Conservation (phyloP, 1,140 invertebrate genomes). For the Pissodes strobi region DNA sequence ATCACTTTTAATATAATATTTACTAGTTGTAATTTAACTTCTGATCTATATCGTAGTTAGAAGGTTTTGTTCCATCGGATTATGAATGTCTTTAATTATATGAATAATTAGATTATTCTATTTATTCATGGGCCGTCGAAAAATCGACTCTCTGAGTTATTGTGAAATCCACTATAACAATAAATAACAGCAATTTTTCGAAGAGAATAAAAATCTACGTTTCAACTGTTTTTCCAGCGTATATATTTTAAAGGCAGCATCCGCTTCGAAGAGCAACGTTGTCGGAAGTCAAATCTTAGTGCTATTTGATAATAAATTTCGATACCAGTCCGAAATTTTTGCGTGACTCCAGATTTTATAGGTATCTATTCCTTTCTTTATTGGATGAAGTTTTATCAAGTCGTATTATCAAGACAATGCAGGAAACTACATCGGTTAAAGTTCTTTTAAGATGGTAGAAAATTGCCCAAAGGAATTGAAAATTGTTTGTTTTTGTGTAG, state of each 20-base stretch:
- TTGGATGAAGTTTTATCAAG: conserved; percentile 22
- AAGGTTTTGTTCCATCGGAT: too few relatives aligned
- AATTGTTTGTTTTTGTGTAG: conserved; percentile 9
- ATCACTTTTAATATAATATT: too few relatives aligned
- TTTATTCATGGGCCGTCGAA: too few relatives aligned
- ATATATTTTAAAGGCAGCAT: background rate
- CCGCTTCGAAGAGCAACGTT: background rate
- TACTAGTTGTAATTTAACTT: too few relatives aligned
- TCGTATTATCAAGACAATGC: conserved; percentile 5
- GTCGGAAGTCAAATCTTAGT: background rate
- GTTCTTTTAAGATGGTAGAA: conserved; percentile 2
- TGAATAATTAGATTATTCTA: too few relatives aligned
- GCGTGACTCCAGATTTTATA: conserved; percentile 16
- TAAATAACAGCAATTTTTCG: too few relatives aligned
- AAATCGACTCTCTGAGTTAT: too few relatives aligned
- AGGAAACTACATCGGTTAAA: background rate
- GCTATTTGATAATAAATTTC: background rate
- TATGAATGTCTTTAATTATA: too few relatives aligned
- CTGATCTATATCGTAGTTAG: too few relatives aligned
- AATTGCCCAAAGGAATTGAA: conserved; percentile 6
- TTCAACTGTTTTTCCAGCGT: too few relatives aligned
- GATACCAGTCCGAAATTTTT: conserved; percentile 11
- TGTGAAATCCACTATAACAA: too few relatives aligned
- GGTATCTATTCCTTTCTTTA: conserved; percentile 17
- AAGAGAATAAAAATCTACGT: too few relatives aligned